Evolutionary conservation across 1,140 invertebrate species (phyloP).

Genomic region (Nasonia vitripennis): DNA sequence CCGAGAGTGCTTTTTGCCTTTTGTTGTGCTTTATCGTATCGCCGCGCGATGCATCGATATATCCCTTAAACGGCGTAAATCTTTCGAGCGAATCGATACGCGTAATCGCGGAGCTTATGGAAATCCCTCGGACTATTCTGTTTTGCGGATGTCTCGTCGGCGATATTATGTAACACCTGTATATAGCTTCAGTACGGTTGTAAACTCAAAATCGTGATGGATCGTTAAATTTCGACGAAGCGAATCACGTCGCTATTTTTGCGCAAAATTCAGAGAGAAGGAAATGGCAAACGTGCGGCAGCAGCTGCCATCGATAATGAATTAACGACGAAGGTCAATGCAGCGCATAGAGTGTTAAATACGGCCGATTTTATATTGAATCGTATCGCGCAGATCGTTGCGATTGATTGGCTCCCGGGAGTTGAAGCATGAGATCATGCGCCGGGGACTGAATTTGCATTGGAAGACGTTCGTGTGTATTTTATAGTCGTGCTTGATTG

Average conservation of each 20-base stretch:
- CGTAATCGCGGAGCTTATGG: no score
- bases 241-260: no score
- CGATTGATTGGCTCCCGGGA: background rate
- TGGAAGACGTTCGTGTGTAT: background rate
- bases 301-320: background rate
- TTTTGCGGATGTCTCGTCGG: no score
- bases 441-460: background rate
- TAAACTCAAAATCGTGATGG: no score
- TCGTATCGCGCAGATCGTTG: background rate
- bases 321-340: slow-evolving; percentile 1
- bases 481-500: slow-evolving; percentile 1
- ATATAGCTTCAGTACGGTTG: no score
- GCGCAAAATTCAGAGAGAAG: no score
- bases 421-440: slow-evolving; percentile 1
- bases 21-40: background rate
- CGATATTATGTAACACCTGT: no score
- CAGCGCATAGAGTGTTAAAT: background rate
- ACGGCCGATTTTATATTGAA: background rate
- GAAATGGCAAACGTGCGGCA: no score
- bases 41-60: background rate
- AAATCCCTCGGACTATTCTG: no score
- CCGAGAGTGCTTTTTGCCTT: background rate
- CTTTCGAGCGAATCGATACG: no score
- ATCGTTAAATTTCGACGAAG: no score
- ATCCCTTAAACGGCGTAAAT: background rate